These are phyloP conservation scores for Petrocephalus microphthalmus DNA, from an alignment of 2,113 vertebrate genomes.

Conservation along the genomic window DNA sequence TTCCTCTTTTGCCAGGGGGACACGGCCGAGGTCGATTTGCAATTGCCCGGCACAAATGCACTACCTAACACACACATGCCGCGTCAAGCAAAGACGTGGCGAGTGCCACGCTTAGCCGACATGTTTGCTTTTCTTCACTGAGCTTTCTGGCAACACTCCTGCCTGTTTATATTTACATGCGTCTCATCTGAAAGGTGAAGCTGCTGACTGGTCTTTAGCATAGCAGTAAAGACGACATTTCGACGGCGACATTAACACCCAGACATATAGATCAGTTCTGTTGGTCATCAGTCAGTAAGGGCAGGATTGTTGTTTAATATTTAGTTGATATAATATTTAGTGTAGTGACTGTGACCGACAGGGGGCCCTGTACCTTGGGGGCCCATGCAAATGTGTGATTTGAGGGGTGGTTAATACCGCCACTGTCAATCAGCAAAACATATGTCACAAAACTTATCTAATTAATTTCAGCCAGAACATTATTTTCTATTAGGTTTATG, in stretches of 20 bases:
- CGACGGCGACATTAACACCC: neutral
- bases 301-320: neutral
- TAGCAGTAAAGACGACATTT: neutral
- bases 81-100: neutral
- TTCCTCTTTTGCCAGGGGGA: neutral
- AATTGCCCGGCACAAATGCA: neutral
- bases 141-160: neutral
- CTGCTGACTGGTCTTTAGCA: neutral
- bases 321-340: neutral
- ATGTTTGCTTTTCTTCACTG: neutral
- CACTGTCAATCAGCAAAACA: neutral
- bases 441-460: neutral
- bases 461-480: neutral
- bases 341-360: neutral
- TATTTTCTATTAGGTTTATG: neutral
- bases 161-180: neutral
- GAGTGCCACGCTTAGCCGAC: neutral
- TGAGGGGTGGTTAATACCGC: neutral
- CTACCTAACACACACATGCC: neutral
- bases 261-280: neutral
- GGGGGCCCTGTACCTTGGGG: neutral
- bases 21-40: neutral
- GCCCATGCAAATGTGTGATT: neutral
- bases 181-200: neutral
- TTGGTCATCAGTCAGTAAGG: neutral